Percentiles rank a stretch among this genome's conserved stretches.
phyloP scores from a whole-genome alignment of 1,140 invertebrate genomes.

The Brachionus paranguensis region DNA sequence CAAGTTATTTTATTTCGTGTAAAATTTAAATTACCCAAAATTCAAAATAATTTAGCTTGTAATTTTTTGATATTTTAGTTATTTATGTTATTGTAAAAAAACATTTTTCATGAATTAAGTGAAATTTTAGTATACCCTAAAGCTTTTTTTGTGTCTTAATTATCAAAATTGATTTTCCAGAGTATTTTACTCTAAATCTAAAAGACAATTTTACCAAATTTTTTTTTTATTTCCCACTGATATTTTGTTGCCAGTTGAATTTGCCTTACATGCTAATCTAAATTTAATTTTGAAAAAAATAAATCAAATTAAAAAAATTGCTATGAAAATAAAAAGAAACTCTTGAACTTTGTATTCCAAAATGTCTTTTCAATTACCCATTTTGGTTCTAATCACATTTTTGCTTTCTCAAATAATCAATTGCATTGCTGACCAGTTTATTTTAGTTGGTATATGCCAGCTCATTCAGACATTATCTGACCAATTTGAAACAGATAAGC shows the following conservation, averaged over 20 bases:
- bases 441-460: neutral
- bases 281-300: neutral
- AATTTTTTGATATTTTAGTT: neutral
- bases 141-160: neutral
- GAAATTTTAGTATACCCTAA: neutral
- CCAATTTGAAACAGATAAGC: neutral
- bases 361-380: conserved; percentile 4
- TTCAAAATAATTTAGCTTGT: neutral
- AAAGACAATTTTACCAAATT: neutral
- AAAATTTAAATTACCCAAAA: neutral
- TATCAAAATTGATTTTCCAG: neutral
- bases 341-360: neutral
- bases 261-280: neutral
- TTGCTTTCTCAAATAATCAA: neutral
- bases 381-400: neutral
- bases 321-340: neutral
- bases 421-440: conserved; percentile 3
- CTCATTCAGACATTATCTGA: neutral
- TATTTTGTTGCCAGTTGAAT: neutral
- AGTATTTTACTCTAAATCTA: neutral
- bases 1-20: neutral
- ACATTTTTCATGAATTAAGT: neutral
- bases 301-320: neutral
- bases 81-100: neutral
- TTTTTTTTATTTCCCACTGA: neutral